Evolutionary conservation across 92 coral and sea anemone genomes (phyloP).

Genomic region (Zoanthus sociatus): DNA sequence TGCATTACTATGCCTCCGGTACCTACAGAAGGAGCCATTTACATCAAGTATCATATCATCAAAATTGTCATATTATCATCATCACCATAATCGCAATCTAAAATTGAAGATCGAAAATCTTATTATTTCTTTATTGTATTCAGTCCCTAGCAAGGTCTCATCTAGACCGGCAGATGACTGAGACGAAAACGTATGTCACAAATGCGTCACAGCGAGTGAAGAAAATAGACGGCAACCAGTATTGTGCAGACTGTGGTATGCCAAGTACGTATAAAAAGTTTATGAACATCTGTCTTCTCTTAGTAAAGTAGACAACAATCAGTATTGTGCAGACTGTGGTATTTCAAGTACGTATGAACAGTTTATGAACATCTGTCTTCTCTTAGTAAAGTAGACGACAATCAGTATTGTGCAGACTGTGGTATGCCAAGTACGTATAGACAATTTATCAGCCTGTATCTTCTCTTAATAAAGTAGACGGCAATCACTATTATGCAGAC

Average conservation of each 20-base stretch:
- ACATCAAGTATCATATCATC: no score
- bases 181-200: conserved; percentile 68
- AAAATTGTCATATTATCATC: no score
- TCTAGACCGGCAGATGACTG: conserved; percentile 55
- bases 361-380: not conserved
- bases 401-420: conserved; percentile 96
- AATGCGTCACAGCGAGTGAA: conserved; percentile 93
- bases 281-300: not conserved
- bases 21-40: no score
- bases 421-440: conserved; percentile 82
- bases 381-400: conserved; percentile 82
- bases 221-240: conserved; percentile 86
- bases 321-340: conserved; percentile 94
- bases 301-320: conserved; percentile 84
- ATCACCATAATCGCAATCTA: no score
- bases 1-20: no score
- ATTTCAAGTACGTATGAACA: conserved; percentile 78
- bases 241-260: conserved; percentile 94
- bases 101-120: no score
- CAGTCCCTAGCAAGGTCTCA: conserved; percentile 82
- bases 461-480: conserved; percentile 83
- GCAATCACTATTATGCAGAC: conserved; percentile 95
- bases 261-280: conserved; percentile 77
- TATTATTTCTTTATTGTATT: not conserved
- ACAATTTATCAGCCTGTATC: not conserved